Conservation (phyloP, 2,797 vertebrate species). For the Rhinophrynus dorsalis region DNA sequence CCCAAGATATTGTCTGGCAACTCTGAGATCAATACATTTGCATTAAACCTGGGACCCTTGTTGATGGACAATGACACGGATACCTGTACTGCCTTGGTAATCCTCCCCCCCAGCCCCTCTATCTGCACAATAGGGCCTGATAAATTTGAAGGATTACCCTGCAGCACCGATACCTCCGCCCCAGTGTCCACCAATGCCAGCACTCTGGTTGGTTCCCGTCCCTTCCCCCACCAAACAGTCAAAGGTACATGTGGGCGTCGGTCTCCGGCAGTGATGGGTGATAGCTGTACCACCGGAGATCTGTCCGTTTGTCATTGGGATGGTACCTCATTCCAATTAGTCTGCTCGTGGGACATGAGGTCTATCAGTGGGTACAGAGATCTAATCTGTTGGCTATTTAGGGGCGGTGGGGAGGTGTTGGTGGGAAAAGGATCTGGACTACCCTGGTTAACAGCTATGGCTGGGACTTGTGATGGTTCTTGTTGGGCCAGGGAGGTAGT, state of each 20-base stretch:
- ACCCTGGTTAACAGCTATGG: no score
- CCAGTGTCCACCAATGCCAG: neutral
- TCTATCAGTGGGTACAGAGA: no score
- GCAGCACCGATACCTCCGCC: neutral
- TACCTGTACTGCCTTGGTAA: neutral
- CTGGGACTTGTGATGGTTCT: no score
- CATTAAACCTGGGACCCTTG: neutral
- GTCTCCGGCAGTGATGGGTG: neutral
- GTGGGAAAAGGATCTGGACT: no score
- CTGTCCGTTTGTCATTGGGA: neutral
- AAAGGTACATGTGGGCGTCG: neutral
- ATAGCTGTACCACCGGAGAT: neutral
- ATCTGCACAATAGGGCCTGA: neutral
- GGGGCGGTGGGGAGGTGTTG: no score
- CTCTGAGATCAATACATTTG: neutral
- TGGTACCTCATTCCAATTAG: no score
- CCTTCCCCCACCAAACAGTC: neutral
- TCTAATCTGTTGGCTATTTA: no score
- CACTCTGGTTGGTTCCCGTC: neutral
- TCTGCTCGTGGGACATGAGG: no score
- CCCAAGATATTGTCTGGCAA: constrained; percentile 7
- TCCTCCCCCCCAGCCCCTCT: neutral
- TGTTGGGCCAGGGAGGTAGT: no score
- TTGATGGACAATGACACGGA: neutral
- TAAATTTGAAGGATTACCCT: neutral